Conservation (phyloP, 2,888 invertebrate species). For the Drepanosiphum platanoidis region DNA sequence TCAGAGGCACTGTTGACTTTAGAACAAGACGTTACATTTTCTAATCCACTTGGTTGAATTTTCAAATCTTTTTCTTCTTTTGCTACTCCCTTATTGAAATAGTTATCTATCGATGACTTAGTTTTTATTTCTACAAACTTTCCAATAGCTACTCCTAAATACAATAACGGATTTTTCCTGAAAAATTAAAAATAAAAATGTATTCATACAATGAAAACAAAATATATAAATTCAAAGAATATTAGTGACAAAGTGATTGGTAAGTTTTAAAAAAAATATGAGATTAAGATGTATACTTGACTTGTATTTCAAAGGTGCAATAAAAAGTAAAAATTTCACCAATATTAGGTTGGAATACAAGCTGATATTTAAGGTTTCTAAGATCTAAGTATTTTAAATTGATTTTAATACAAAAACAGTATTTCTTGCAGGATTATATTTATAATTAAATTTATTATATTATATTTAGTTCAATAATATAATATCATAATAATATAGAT, state of each 20-base stretch:
- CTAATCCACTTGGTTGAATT: neutral
- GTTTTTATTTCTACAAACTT: conserved; percentile 73
- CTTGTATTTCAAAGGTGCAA: too few relatives aligned
- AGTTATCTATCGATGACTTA: conserved; percentile 68
- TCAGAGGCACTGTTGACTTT: neutral
- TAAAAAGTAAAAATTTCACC: neutral
- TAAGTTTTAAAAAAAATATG: neutral
- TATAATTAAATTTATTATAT: too few relatives aligned
- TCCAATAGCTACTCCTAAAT: conserved; percentile 80
- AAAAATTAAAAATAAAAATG: conserved; percentile 62
- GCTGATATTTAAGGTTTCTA: neutral
- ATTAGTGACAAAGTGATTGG: neutral
- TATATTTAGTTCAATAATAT: too few relatives aligned
- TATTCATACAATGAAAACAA: neutral
- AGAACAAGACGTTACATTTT: neutral
- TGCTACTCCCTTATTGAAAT: conserved; percentile 68
- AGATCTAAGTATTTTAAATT: neutral
- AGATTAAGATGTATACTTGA: neutral
- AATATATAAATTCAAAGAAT: neutral
- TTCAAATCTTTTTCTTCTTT: neutral
- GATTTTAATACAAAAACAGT: too few relatives aligned
- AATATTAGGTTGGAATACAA: neutral
- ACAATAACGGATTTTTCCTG: conserved; percentile 73
- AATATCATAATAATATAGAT: too few relatives aligned
- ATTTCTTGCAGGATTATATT: too few relatives aligned